Base-by-base conservation (phyloP, 2,113 vertebrate species). In the Charina bottae region DNA sequence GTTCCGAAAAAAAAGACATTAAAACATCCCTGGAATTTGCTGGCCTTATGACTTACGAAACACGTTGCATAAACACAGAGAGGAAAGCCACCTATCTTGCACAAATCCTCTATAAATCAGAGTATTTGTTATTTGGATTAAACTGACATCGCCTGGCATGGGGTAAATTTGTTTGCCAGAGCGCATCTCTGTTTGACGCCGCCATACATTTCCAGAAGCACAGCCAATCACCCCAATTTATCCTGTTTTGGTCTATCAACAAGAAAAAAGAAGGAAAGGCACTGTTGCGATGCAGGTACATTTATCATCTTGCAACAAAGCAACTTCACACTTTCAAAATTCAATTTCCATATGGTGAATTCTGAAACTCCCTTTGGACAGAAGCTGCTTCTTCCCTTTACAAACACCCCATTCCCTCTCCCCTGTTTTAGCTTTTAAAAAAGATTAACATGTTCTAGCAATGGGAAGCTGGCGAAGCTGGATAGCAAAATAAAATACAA, bases 21-120 rank as follows among this genome's bases (percentile, higher is more conserved):
- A 58, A 87, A 49, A 46, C 95, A 97, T 95, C 93, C 87, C 94
- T 95, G 96, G 96, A 96, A 97, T 97, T 96, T 95, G 93, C 96
- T 91, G 89, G 94, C 94, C 93, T 96, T 96, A 96, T 94, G 96
- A 96, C 96, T 96, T 96, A 96, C 96, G 95, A 96, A 97, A 96
- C 95, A 95, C 95, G 95, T 95, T 96, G 95, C 94, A 91, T 93
- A 95, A 78, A 42, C 17, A 7, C 33, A 9, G 33, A 42, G 85
- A 94, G 95, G 94, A 95, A 93, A 95, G 94, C 94, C 93, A 93
- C 95, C 91, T 90, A 15, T 89, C 42, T n/a, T 23, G 28, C 78
- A 24, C 68, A 89, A 92, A 95, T 42, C 56, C 94, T 93, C 95
- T 96, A 92, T n/a, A 9, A n/a, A 89, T 94, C 96, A 92, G 95